These are phyloP conservation scores for Endomychus coccineus DNA, from an alignment of 2,888 invertebrate species.

Conservation along the genomic window DNA sequence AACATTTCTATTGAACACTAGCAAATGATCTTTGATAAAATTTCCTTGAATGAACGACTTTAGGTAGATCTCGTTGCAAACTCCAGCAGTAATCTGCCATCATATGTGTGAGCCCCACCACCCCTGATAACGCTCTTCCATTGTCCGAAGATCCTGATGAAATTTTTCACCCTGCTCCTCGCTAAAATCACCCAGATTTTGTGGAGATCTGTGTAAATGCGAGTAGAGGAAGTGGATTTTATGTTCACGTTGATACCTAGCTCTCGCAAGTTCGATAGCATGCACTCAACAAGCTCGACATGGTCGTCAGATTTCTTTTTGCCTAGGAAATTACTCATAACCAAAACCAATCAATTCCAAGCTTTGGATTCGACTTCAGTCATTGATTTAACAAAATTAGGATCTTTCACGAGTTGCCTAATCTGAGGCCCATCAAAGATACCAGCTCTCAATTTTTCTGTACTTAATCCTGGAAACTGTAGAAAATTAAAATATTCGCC, in stretches of 20 bases:
- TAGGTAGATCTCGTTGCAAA: conserved; percentile 13
- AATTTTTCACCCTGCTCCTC: no score
- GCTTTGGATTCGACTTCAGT: conserved; percentile 10
- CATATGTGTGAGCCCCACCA: conserved; percentile 29
- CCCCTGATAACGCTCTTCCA: no score
- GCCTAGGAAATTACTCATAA: conserved; percentile 15
- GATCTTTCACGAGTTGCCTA: no score
- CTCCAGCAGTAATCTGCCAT: conserved; percentile 33
- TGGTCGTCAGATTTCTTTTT: conserved; percentile 14
- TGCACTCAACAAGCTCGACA: conserved; percentile 10
- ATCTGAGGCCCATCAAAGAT: conserved; percentile 22
- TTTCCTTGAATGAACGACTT: conserved; percentile 4
- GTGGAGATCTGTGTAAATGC: conserved; percentile 8
- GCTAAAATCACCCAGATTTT: no score
- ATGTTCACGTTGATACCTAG: conserved; percentile 12
- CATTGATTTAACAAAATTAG: conserved; percentile 9
- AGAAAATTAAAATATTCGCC: no score
- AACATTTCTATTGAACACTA: no score
- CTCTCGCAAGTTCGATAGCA: conserved; percentile 9
- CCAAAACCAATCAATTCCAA: conserved; percentile 12
- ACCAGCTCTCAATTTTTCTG: conserved; percentile 21
- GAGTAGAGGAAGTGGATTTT: conserved; percentile 10
- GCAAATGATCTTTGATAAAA: no score
- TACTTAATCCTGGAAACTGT: no score
- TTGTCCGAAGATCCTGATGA: no score